These are phyloP conservation scores for Elephantulus edwardii DNA, from an alignment of 2,113 vertebrate species.

Conservation along the genomic window DNA sequence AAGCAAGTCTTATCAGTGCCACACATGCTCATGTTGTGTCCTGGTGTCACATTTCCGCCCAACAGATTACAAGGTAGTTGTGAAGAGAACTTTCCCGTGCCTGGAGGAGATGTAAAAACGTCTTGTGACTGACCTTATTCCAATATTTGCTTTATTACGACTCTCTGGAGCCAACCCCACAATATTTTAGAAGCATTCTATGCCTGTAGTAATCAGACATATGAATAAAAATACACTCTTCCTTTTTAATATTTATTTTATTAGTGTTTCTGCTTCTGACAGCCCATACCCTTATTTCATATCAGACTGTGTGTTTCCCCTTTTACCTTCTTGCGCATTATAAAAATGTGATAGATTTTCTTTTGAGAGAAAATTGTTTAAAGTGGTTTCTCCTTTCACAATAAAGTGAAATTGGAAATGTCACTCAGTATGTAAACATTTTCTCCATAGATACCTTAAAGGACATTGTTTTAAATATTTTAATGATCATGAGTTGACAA, in stretches of 20 bases:
- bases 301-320: background rate
- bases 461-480: background rate
- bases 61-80: too few relatives aligned
- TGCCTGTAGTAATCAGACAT: background rate
- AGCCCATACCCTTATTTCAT: background rate
- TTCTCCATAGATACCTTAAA: background rate
- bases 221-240: background rate
- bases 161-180: too few relatives aligned
- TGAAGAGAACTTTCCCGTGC: too few relatives aligned
- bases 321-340: background rate
- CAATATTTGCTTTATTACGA: too few relatives aligned
- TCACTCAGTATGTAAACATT: background rate
- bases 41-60: too few relatives aligned
- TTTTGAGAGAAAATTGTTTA: background rate
- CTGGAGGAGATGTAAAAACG: too few relatives aligned
- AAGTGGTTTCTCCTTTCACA: background rate
- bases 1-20: too few relatives aligned
- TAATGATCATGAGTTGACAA: background rate
- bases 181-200: too few relatives aligned
- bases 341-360: background rate
- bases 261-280: background rate
- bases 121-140: too few relatives aligned
- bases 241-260: background rate
- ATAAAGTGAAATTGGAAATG: background rate
- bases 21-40: too few relatives aligned